phyloP scores from a whole-genome alignment of 2,888 invertebrate genomes.

The Tetragonisca angustula region DNA sequence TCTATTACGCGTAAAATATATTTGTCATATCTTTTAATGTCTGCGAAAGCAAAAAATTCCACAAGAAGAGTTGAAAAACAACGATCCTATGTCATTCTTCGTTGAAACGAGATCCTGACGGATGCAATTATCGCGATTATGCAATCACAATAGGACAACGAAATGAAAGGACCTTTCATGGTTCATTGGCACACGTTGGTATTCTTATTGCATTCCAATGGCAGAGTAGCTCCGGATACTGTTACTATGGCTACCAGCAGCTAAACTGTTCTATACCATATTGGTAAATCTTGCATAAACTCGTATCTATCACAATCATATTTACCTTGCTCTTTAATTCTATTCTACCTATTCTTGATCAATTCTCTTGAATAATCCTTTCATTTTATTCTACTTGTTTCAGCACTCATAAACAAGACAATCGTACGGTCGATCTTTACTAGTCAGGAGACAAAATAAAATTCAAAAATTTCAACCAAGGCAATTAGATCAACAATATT shows the following conservation, averaged over 20 bases:
- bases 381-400: neutral
- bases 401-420: neutral
- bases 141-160: conserved; percentile 56
- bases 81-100: neutral
- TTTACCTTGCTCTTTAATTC: conserved; percentile 15
- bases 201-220: conserved; percentile 59
- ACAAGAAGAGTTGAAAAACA: neutral
- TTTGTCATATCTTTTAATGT: neutral
- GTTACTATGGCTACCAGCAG: conserved; percentile 31
- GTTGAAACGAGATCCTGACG: conserved; percentile 12
- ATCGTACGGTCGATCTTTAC: neutral
- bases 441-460: neutral
- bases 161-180: conserved; percentile 66
- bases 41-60: neutral
- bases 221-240: conserved; percentile 48
- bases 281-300: conserved; percentile 28
- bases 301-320: conserved; percentile 6
- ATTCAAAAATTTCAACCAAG: too few species aligned
- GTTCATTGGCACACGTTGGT: conserved; percentile 62
- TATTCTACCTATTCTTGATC: neutral
- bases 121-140: conserved; percentile 46
- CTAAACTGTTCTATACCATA: conserved; percentile 41
- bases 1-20: neutral
- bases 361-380: neutral
- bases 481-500: neutral